These are phyloP conservation scores for Euzetes globulus DNA, from an alignment of 2,888 invertebrate genomes.

Conservation along the genomic window DNA sequence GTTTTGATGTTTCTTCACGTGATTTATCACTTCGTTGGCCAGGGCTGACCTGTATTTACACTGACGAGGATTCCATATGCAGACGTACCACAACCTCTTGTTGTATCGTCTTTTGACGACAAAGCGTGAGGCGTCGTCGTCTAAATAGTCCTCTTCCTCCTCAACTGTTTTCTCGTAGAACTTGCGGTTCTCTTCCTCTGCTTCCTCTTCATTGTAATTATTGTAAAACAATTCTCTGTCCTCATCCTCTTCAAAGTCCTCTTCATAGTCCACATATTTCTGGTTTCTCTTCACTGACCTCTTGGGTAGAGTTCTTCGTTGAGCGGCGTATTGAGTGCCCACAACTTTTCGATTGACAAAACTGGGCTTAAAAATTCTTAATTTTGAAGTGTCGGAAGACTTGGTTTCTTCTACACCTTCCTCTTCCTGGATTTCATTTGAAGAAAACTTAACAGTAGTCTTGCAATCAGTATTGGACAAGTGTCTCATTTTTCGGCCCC, in stretches of 20 bases:
- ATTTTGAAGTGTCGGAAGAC: neutral
- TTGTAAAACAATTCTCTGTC: neutral
- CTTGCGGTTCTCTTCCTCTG: neutral
- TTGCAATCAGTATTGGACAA: too few species aligned
- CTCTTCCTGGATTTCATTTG: too few species aligned
- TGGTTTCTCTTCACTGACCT: neutral
- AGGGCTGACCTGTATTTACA: neutral
- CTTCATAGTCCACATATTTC: neutral
- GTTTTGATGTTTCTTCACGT: conserved; percentile 12
- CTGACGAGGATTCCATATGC: conserved; percentile 8
- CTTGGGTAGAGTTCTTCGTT: neutral
- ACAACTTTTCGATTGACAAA: neutral
- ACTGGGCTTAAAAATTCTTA: conserved; percentile 24
- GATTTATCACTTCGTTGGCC: neutral
- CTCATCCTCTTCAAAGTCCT: neutral
- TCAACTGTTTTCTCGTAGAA: neutral
- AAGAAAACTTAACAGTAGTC: too few species aligned
- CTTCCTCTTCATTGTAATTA: neutral
- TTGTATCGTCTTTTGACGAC: neutral
- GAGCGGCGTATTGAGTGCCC: neutral
- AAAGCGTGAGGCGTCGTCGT: neutral
- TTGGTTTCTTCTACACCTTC: neutral
- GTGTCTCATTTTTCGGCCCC: neutral
- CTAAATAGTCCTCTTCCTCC: neutral
- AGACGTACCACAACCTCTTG: conserved; percentile 1